Conservation (phyloP, 2,797 vertebrate species). For the Champsocephalus esox region DNA sequence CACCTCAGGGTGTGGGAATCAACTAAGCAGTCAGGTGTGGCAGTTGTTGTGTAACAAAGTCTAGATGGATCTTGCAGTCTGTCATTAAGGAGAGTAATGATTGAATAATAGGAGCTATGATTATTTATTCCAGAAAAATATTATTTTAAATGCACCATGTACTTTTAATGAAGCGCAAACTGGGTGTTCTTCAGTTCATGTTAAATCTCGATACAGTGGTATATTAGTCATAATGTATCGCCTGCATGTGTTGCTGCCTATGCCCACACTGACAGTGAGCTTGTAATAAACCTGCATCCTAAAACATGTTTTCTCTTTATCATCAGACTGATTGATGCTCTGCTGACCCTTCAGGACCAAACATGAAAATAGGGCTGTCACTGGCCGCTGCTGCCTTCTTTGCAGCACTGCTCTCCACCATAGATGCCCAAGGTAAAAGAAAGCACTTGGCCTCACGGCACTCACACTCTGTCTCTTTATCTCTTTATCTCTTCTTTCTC, state of each 20-base stretch:
- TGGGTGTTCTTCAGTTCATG: neutral
- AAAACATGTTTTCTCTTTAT: slow-evolving; percentile 44
- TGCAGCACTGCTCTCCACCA: slow-evolving; percentile 88
- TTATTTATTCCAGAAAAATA: slow-evolving; percentile 2
- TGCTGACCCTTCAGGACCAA: slow-evolving; percentile 86
- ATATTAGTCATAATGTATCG: neutral
- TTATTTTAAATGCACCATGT: neutral
- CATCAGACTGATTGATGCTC: slow-evolving; percentile 92
- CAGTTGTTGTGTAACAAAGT: slow-evolving; percentile 45
- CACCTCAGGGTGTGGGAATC: slow-evolving; percentile 44
- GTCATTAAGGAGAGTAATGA: slow-evolving; percentile 1
- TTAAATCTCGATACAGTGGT: neutral
- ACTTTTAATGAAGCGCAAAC: slow-evolving; percentile 5
- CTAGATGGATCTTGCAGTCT: slow-evolving; percentile 29
- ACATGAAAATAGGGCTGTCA: slow-evolving; percentile 93
- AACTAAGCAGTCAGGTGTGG: slow-evolving; percentile 67
- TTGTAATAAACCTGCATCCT: slow-evolving; percentile 11
- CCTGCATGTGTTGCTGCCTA: neutral
- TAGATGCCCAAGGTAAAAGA: slow-evolving; percentile 96
- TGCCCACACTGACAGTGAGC: slow-evolving; percentile 1
- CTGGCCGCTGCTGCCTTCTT: slow-evolving; percentile 88
- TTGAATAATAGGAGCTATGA: slow-evolving; percentile 20
- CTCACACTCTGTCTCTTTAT: slow-evolving; percentile 48
- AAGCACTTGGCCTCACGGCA: slow-evolving; percentile 43
- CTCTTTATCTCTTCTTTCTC: slow-evolving; percentile 49